Evolutionary conservation across 2,888 invertebrate species (phyloP), one percentile per base, ranked within the genome.

Genomic region (Boloria selene): DNA sequence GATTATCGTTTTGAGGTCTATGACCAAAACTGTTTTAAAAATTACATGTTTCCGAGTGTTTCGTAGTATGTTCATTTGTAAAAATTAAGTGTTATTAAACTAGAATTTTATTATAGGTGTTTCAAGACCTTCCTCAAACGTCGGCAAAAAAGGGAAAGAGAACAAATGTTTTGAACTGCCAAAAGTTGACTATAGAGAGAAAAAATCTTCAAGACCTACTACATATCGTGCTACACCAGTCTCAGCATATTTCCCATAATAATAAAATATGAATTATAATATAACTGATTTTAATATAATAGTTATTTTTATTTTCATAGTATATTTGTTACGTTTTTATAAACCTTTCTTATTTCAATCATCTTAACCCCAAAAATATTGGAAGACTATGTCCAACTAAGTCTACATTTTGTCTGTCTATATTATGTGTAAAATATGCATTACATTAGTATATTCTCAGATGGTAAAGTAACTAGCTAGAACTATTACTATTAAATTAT

Each of bases 241-340:
- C 3, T 92, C 93, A 4, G 92, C 92, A 38, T 93, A 92, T 79
- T 92, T 93, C 77, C 90, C 87, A 10, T 82, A 68, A 79, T 16
- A 13, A 6, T n/a, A 14, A 52, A 44, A 50, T 17, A 61, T 3
- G 53, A 58, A 45, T 52, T 17, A 7, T 56, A 5, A 16, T 49
- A 31, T 49, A 26, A 6, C 3, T 49, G 17, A 7, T 22, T 17
- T 13, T 59, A 17, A 17, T 38, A 49, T 17, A 45, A n/a, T 14
- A 1, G 13, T n/a, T n/a, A 4, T 45, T 13, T 14, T n/a, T 4
- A 45, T n/a, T 7, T n/a, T n/a, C n/a, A 45, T 4, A 45, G 5
- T 45, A 45, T 45, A 45, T 45, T 14, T n/a, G n/a, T 45, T 45
- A 45, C 31, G 31, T 31, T 31, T 31, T 31, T 31, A 31, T 31